phyloP scores from a whole-genome alignment of 2,113 vertebrate genomes.

The Zapornia atra region DNA sequence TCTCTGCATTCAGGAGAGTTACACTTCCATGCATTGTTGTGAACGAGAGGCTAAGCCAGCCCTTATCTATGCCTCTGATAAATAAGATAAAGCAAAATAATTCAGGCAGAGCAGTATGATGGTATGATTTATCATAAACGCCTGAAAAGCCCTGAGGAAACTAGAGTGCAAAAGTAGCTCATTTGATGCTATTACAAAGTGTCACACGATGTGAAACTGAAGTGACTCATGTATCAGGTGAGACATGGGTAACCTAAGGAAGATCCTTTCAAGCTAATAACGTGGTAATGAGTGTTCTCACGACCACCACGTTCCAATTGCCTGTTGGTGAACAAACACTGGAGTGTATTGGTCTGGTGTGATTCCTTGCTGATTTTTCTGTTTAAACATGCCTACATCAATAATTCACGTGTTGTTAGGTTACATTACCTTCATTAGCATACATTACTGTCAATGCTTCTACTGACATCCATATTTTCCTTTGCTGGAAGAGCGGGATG shows the following conservation, averaged over 20 bases:
- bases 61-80: background rate
- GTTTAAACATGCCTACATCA: slow-evolving; percentile 49
- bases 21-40: background rate
- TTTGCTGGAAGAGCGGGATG: slow-evolving; percentile 3
- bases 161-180: background rate
- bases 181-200: background rate
- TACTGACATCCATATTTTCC: slow-evolving; percentile 17
- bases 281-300: background rate
- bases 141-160: background rate
- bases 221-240: background rate
- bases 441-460: slow-evolving; percentile 42
- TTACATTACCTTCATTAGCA: slow-evolving; percentile 45
- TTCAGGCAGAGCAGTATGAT: background rate
- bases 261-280: background rate
- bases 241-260: background rate
- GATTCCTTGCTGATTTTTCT: slow-evolving; percentile 21
- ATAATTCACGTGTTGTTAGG: slow-evolving; percentile 61
- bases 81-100: background rate
- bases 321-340: slow-evolving; percentile 19
- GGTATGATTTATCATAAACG: background rate
- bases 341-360: background rate
- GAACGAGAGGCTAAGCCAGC: background rate
- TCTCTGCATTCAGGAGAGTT: background rate
- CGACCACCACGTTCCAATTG: background rate
- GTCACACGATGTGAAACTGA: background rate